Conservation (phyloP, 2,888 invertebrate species). For the Norana najaformis region DNA sequence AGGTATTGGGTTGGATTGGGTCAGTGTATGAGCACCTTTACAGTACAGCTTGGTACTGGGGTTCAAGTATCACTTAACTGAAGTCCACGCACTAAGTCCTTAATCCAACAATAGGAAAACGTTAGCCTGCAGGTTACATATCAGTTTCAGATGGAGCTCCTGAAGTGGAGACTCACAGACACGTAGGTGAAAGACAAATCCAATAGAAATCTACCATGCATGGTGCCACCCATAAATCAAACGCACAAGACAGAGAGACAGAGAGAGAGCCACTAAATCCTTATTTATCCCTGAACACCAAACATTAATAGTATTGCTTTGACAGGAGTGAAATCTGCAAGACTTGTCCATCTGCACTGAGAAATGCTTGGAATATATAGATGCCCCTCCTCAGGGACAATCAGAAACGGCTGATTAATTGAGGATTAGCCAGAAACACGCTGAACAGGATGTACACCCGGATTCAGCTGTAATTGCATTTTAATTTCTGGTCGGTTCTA, state of each 20-base stretch:
- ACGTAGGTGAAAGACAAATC: neutral
- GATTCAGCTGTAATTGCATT: neutral
- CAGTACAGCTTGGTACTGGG: neutral
- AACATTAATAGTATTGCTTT: neutral
- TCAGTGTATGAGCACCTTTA: no score
- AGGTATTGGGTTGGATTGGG: neutral
- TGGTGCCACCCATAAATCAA: conserved; percentile 13
- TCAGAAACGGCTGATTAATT: neutral
- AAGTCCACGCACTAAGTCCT: neutral
- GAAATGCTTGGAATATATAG: neutral
- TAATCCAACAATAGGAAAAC: neutral
- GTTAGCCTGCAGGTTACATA: neutral
- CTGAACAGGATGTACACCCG: neutral
- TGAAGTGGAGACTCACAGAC: neutral
- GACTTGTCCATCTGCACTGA: neutral
- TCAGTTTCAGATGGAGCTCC: neutral
- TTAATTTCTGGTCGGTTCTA: neutral
- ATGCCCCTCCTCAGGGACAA: neutral
- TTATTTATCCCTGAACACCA: neutral
- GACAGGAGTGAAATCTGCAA: neutral
- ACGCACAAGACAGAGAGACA: neutral
- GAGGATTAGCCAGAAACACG: neutral
- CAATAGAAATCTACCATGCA: neutral
- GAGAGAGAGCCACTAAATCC: neutral
- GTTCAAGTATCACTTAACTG: no score